Percentiles rank a stretch among this genome's conserved stretches.
phyloP scores from a whole-genome alignment of 1,140 invertebrate species.

The Sesamia nonagrioides region DNA sequence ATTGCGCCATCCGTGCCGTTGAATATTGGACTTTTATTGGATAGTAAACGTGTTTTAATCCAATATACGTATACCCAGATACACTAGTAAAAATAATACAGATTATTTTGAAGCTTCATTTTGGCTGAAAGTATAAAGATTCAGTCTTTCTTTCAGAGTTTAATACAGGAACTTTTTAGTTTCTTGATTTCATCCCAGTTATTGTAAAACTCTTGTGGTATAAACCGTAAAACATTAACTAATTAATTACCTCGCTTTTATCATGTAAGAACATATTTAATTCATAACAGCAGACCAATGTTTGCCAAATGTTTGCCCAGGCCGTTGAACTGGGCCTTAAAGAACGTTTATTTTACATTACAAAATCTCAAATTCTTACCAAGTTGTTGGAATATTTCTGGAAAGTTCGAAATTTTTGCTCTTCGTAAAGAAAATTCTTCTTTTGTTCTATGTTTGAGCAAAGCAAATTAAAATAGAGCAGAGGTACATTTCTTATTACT shows the following conservation, averaged over 20 bases:
- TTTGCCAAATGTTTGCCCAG: neutral
- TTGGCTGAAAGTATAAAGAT: too few species aligned
- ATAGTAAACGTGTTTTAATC: too few species aligned
- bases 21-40: too few species aligned
- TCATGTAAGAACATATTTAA: slow-evolving; percentile 18
- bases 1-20: too few species aligned
- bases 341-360: slow-evolving; percentile 61
- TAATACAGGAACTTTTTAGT: too few species aligned
- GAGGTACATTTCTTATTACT: slow-evolving; percentile 3
- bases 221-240: neutral
- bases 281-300: slow-evolving; percentile 20
- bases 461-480: slow-evolving; percentile 49
- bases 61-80: too few species aligned
- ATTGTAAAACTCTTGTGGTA: neutral
- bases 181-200: too few species aligned
- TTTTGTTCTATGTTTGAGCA: slow-evolving; percentile 56
- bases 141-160: too few species aligned
- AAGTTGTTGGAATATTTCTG: slow-evolving; percentile 63
- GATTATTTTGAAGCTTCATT: too few species aligned
- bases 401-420: slow-evolving; percentile 65
- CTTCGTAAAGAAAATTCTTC: slow-evolving; percentile 55
- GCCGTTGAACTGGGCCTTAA: slow-evolving; percentile 38
- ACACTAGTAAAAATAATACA: too few species aligned
- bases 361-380: slow-evolving; percentile 61
- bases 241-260: neutral